Conservation (phyloP, 2,113 vertebrate genomes). For the Bungarus multicinctus region DNA sequence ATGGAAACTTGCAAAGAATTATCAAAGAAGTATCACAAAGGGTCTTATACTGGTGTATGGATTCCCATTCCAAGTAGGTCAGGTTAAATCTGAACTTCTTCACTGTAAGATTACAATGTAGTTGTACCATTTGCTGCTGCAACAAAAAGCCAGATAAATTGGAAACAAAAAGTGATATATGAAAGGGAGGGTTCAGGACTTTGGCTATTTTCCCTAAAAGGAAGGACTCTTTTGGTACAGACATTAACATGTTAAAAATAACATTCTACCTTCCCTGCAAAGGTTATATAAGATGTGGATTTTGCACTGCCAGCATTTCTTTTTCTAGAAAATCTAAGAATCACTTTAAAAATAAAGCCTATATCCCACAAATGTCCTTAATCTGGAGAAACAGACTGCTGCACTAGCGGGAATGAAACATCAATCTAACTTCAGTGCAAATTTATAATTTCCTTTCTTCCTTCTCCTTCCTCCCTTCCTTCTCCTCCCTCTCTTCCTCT, state of each 20-base stretch:
- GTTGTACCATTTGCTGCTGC: conserved; percentile 51
- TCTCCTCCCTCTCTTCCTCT: neutral
- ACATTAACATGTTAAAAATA: conserved; percentile 56
- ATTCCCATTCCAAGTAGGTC: conserved; percentile 74
- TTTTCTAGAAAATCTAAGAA: conserved; percentile 54
- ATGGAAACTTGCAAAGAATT: conserved; percentile 76
- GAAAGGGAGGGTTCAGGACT: conserved; percentile 17
- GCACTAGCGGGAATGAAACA: conserved; percentile 23
- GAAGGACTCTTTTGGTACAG: conserved; percentile 42
- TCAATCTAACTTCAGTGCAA: neutral
- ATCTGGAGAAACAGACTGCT: conserved; percentile 47
- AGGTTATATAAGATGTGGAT: conserved; percentile 31
- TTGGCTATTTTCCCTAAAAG: conserved; percentile 38
- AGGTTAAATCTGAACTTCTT: conserved; percentile 73
- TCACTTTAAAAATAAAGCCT: conserved; percentile 60
- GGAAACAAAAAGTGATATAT: conserved; percentile 31
- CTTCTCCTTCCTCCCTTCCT: neutral
- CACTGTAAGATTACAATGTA: conserved; percentile 51
- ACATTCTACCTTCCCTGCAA: conserved; percentile 49
- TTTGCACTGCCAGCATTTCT: conserved; percentile 49
- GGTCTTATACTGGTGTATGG: conserved; percentile 69
- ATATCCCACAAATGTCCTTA: conserved; percentile 47
- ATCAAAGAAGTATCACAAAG: conserved; percentile 75
- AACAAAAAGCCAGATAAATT: conserved; percentile 57
- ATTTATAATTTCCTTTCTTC: neutral